Evolutionary conservation across 2,113 vertebrate genomes (phyloP).

Genomic region (Coregonus clupeaformis): DNA sequence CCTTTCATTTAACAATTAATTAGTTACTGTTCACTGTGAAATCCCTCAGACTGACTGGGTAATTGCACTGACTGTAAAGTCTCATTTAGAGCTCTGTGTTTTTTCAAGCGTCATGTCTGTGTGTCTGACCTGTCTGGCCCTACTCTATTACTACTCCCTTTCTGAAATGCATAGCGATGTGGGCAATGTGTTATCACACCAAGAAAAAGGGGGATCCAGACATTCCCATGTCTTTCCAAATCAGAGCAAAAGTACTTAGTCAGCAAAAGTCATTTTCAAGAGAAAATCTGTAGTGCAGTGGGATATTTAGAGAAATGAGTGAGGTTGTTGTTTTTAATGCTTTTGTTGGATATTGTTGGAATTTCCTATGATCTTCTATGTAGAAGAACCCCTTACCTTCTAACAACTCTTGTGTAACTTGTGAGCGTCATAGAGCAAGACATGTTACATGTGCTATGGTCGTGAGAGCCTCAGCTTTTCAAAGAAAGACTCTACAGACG

Average conservation of each 20-base stretch:
- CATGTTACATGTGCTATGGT: too few species aligned
- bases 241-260: background rate
- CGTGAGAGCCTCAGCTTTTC: too few species aligned
- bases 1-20: background rate
- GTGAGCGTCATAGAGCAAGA: too few species aligned
- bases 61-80: background rate
- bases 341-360: background rate
- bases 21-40: conserved; percentile 3
- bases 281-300: background rate
- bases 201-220: conserved; percentile 4
- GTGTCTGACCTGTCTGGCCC: conserved; percentile 27
- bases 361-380: too few species aligned
- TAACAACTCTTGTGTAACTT: too few species aligned
- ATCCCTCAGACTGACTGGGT: background rate
- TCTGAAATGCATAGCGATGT: conserved; percentile 15
- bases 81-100: conserved; percentile 2
- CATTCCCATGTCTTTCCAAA: conserved; percentile 26
- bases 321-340: background rate
- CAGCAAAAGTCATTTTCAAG: background rate
- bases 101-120: conserved; percentile 35
- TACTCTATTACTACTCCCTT: conserved; percentile 10
- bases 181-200: conserved; percentile 26
- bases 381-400: too few species aligned
- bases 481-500: too few species aligned
- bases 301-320: background rate